Evolutionary conservation across 2,113 vertebrate genomes (phyloP), one percentile per base, ranked within the genome.

Genomic region (Polypterus senegalus): DNA sequence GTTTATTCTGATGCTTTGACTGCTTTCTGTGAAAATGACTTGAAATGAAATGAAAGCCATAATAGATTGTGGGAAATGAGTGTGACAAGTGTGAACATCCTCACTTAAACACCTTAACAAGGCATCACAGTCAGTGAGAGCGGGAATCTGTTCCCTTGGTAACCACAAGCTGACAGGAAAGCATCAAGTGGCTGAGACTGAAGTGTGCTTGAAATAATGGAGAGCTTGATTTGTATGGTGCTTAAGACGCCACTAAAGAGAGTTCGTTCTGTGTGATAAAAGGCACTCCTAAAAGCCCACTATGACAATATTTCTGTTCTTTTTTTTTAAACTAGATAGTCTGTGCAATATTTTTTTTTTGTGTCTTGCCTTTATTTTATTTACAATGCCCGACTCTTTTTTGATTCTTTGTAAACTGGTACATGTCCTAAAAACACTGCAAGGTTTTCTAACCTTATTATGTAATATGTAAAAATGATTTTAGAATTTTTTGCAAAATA

Each of bases 71-170:
- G 46, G 43, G 10, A 43, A 48, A n/a, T 27, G 65, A 6, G 9
- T 6, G 59, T 59, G 57, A 66, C 60, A 66, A 53, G 53, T 48
- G 47, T 60, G 47, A 65, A 66, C 45, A 4, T 63, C 65, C 70
- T 68, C 62, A 64, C 54, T 60, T 69, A 70, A 76, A 81, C 79
- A 74, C 70, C 74, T 72, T 72, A 72, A 78, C 4, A 44, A 9
- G 61, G 65, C 65, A 64, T 62, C 62, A 71, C 80, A 75, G 77
- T 58, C 73, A 60, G 64, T 66, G 70, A 66, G 80, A 81, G 80
- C 76, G 81, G 80, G 75, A 72, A 67, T 72, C 72, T 79, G 78
- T 83, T 82, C 75, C 65, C 73, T 66, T 73, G 63, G 62, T 54
- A 54, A 54, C 62, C 6, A 6, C 58, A 61, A 53, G 27, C 57